Evolutionary conservation across 2,888 invertebrate species (phyloP).

Genomic region (Agrochola litura): DNA sequence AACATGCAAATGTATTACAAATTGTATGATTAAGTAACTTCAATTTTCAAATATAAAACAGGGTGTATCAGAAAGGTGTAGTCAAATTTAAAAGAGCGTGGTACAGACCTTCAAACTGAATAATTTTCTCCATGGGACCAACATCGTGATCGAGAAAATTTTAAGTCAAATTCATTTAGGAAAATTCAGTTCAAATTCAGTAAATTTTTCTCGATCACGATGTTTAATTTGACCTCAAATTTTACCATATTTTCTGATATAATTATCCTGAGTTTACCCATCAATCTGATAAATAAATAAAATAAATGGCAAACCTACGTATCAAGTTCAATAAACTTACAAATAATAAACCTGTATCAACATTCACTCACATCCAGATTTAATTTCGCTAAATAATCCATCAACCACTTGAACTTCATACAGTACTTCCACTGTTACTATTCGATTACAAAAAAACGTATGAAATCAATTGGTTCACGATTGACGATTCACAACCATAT

Average conservation of each 20-base stretch:
- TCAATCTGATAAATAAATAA: not conserved
- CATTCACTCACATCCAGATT: not conserved
- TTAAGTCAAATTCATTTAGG: no score
- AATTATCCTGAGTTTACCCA: not conserved
- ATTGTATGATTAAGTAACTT: no score
- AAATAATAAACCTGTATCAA: conserved; percentile 10
- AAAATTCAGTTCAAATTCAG: no score
- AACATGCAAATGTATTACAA: no score
- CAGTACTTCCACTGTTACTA: conserved; percentile 8
- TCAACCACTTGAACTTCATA: conserved; percentile 13
- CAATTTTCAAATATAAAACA: not conserved
- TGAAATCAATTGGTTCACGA: conserved; percentile 15
- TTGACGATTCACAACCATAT: conserved; percentile 25
- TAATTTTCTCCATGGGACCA: no score
- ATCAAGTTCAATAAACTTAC: not conserved
- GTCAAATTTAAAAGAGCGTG: no score
- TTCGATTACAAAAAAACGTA: conserved; percentile 15
- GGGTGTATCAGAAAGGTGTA: no score
- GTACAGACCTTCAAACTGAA: no score
- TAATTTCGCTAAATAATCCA: conserved; percentile 11
- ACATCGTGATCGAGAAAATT: no score
- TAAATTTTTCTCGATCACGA: no score
- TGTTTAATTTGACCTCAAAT: no score
- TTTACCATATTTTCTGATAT: no score
- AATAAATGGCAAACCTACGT: not conserved